phyloP scores from a whole-genome alignment of 2,797 vertebrate genomes.

The Tympanoctomys barrerae region DNA sequence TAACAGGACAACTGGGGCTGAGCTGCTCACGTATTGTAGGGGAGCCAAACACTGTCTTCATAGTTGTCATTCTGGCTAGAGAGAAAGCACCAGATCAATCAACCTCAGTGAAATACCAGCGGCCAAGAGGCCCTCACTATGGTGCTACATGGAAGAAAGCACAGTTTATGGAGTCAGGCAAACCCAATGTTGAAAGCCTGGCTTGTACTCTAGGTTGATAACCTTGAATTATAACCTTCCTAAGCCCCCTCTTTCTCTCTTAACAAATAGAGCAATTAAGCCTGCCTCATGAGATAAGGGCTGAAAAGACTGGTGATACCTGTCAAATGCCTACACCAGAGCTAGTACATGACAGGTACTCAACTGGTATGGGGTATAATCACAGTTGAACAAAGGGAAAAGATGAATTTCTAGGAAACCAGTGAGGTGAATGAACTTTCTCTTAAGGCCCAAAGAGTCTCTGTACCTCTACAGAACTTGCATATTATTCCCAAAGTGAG shows the following conservation, averaged over 20 bases:
- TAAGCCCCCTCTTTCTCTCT: background rate
- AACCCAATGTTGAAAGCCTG: background rate
- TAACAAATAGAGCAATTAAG: background rate
- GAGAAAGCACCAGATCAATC: background rate
- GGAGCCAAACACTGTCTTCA: background rate
- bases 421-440: background rate
- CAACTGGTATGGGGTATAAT: too few species aligned
- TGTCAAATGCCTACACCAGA: background rate
- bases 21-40: background rate
- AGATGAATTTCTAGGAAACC: background rate
- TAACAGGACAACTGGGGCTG: background rate
- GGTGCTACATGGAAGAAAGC: background rate
- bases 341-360: background rate
- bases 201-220: background rate
- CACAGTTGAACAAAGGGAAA: constrained; percentile 2
- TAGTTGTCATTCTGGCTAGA: background rate
- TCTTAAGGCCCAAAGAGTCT: background rate
- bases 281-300: background rate
- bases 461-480: background rate
- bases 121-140: background rate
- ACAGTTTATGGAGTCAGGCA: background rate
- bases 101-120: background rate
- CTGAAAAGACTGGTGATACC: background rate
- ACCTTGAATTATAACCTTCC: constrained; percentile 3
- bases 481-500: background rate